These are phyloP conservation scores for Acrossocheilus wenchowensis DNA, from an alignment of 2,797 vertebrate genomes.

Conservation along the genomic window DNA sequence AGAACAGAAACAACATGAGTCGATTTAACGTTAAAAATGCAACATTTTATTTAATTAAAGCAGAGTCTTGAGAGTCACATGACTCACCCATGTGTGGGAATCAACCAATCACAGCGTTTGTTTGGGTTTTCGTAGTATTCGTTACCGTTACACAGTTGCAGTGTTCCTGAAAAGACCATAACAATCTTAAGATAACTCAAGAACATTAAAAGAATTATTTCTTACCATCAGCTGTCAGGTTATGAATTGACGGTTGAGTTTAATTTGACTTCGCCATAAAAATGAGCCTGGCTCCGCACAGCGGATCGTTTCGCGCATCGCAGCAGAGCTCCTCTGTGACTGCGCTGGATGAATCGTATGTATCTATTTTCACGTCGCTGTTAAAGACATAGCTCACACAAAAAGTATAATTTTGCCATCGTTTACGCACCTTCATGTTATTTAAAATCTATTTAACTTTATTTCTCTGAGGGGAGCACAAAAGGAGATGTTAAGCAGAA, in stretches of 20 bases:
- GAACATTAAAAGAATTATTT: not conserved
- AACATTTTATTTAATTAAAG: not conserved
- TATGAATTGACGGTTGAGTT: not conserved
- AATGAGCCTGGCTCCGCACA: conserved; percentile 31
- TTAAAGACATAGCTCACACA: not conserved
- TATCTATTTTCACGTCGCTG: not conserved
- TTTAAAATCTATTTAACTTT: not conserved
- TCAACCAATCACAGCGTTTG: conserved; percentile 48
- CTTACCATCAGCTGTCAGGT: not conserved
- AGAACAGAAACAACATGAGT: not conserved
- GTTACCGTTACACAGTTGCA: not conserved
- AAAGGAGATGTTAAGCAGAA: not conserved
- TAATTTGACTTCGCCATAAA: not conserved
- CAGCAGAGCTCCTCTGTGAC: not conserved
- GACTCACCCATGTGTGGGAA: conserved; percentile 23
- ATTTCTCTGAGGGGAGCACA: not conserved
- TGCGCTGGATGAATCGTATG: conserved; percentile 20
- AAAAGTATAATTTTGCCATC: not conserved
- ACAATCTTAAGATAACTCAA: not conserved
- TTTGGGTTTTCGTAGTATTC: conserved; percentile 19
- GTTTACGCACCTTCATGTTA: not conserved
- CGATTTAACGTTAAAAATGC: not conserved
- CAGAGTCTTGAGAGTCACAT: conserved; percentile 19
- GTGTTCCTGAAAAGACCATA: not conserved
- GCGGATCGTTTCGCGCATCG: conserved; percentile 1